Evolutionary conservation across 2,113 vertebrate species (phyloP), one percentile per base, ranked within the genome.

Genomic region (Lampris megalopsis): DNA sequence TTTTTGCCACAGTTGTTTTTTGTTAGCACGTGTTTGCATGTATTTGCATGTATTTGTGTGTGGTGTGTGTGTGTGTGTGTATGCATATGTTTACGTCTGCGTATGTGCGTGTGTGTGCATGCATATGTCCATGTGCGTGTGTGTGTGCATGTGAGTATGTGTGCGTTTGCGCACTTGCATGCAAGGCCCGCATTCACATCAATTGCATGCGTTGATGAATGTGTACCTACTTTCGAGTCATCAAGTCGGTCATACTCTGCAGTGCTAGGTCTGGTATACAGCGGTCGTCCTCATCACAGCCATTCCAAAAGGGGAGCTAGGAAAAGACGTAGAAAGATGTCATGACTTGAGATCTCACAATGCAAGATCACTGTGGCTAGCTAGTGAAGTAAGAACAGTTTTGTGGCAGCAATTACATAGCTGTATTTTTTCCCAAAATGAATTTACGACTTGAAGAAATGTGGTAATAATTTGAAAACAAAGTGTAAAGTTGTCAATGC

Each of bases 291-390:
- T 98, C 96, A 0, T 95, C 97, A 90, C 98, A 99, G n/a, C 97
- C 98, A 0, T 98, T 99, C 97, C 97, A 99, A 91, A 99, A 99
- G 9, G 97, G 97, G 45, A 99, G 94, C 98, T 99, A 75, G 4
- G 57, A 48, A 72, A 40, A 80, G 1, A 50, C 24, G 63, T 8
- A 13, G 37, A 40, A 36, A 38, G 3, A 6, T 38, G 10, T 59
- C 10, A 10, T 37, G 36, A 59, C 24, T 57, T 57, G 24, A 24
- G 13, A 0, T n/a, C 54, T 35, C 5, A 49, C 3, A 3, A 5
- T 42, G 43, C 43, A 45, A 45, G 43, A 45, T 45, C 4, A 45
- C 43, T 45, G 7, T 7, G 4, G 43, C 43, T 45, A 5, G 43
- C 7, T 5, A 45, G 43, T 45, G 43, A 45, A 45, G 7, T 45